Evolutionary conservation across 1,140 invertebrate genomes (phyloP).

Genomic region (Zelostemma sp.): DNA sequence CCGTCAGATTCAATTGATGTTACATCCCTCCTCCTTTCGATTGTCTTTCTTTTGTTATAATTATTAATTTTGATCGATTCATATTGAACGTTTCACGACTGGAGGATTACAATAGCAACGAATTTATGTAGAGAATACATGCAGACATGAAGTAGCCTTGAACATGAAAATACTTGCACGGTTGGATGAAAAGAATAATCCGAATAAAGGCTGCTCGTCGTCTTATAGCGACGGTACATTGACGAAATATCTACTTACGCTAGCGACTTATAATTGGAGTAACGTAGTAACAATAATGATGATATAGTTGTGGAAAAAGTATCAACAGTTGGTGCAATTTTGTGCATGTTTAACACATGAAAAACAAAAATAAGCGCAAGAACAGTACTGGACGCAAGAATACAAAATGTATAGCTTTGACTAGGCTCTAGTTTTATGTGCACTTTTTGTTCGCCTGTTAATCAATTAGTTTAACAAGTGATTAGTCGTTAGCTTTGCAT

Average conservation of each 20-base stretch:
- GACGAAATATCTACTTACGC: neutral
- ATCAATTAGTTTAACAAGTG: conserved; percentile 47
- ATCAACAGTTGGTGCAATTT: conserved; percentile 39
- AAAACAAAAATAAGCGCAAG: conserved; percentile 27
- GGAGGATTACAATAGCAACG: neutral
- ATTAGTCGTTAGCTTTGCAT: conserved; percentile 48
- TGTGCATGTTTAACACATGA: conserved; percentile 10
- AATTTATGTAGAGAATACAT: too few relatives aligned
- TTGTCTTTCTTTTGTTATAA: neutral
- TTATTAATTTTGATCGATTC: neutral
- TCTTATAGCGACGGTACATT: too few relatives aligned
- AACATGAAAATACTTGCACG: conserved; percentile 37
- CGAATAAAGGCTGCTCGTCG: too few relatives aligned
- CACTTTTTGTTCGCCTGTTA: conserved; percentile 42
- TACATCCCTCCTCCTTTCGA: too few relatives aligned
- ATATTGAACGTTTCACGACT: neutral
- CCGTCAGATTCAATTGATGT: neutral
- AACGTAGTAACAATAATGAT: conserved; percentile 37
- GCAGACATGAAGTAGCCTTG: too few relatives aligned
- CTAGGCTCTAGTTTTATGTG: conserved; percentile 55
- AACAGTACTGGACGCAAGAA: conserved; percentile 30
- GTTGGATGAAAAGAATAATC: conserved; percentile 16
- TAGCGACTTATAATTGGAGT: conserved; percentile 25
- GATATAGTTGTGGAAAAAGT: conserved; percentile 17
- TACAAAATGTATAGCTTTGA: conserved; percentile 51